Evolutionary conservation across 2,797 vertebrate genomes (phyloP).

Genomic region (Brachyrhaphis roseni): DNA sequence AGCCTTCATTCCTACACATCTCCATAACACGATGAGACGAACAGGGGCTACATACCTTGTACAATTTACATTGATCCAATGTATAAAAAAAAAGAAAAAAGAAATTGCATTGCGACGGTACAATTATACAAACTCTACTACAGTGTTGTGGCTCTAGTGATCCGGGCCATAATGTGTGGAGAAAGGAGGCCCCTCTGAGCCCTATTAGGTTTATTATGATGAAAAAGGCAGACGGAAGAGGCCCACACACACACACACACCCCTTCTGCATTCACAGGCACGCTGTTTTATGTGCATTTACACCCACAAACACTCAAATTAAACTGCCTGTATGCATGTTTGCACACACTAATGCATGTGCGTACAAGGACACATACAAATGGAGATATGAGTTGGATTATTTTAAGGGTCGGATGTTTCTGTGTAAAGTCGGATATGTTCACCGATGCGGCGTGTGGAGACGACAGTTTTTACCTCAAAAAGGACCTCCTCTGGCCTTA

Average conservation of each 20-base stretch:
- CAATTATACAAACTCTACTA: conserved; percentile 50
- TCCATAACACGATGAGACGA: conserved; percentile 44
- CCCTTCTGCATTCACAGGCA: conserved; percentile 64
- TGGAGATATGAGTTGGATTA: conserved; percentile 34
- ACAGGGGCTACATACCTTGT: conserved; percentile 52
- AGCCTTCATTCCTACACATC: conserved; percentile 35
- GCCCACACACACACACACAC: conserved; percentile 31
- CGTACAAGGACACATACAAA: conserved; percentile 54
- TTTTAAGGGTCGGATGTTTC: conserved; percentile 33
- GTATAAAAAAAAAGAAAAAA: conserved; percentile 46
- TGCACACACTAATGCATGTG: conserved; percentile 43
- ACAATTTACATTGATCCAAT: conserved; percentile 64
- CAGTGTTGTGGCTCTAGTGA: conserved; percentile 51
- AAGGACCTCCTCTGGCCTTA: conserved; percentile 56
- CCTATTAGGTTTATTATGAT: conserved; percentile 51
- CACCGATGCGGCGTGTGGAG: conserved; percentile 54
- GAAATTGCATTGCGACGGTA: conserved; percentile 57
- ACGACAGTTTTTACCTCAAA: conserved; percentile 50
- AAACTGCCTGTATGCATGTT: conserved; percentile 60
- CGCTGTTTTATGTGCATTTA: conserved; percentile 50
- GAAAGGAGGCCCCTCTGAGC: conserved; percentile 42
- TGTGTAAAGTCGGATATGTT: conserved; percentile 54
- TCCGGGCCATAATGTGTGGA: conserved; percentile 42
- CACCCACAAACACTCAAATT: conserved; percentile 42
- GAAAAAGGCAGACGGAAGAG: conserved; percentile 39